Evolutionary conservation across 2,113 vertebrate genomes (phyloP), one percentile per base, ranked within the genome.

Genomic region (Prionailurus bengalensis): DNA sequence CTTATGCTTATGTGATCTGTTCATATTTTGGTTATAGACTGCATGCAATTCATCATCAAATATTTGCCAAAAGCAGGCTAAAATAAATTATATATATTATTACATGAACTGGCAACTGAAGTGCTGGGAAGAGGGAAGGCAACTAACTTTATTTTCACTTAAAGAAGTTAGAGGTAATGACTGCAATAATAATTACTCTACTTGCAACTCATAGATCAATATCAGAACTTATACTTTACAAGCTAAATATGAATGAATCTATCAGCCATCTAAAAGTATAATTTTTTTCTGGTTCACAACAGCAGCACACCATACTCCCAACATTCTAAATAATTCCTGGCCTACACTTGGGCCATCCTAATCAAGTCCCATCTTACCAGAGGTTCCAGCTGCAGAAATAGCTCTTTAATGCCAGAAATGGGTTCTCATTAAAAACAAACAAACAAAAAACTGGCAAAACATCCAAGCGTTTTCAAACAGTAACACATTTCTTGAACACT

Each of bases 241-340:
- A 79, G 73, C 17, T n/a, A 97, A 84, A 48, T 89, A 92, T 0
- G 55, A 95, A 27, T 12, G 0, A 70, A 31, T 94, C 83, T 84
- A 93, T 98, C 98, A 99, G 99, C 98, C 97, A 99, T 99, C 99
- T 99, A 99, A 83, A 97, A 99, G 99, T 97, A 98, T 98, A 95
- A 99, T 99, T 99, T 99, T 99, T 99, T 90, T 99, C 99, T 98
- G 99, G 99, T 53, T 99, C 99, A 98, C 99, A 99, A 98, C 99
- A 99, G 98, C 98, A 99, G 99, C 99, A 99, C 98, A 99, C 98
- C 99, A 99, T 99, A 98, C 98, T 99, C 99, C 98, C 98, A 97
- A 98, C 99, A 99, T 99, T 98, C 98, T 99, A 98, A 94, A 92
- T 29, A 85, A 90, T 48, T 61, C 89, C 81, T 4, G 73, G 96